Base-by-base conservation (phyloP, 2,113 vertebrate species). In the Nyctereutes procyonoides region DNA sequence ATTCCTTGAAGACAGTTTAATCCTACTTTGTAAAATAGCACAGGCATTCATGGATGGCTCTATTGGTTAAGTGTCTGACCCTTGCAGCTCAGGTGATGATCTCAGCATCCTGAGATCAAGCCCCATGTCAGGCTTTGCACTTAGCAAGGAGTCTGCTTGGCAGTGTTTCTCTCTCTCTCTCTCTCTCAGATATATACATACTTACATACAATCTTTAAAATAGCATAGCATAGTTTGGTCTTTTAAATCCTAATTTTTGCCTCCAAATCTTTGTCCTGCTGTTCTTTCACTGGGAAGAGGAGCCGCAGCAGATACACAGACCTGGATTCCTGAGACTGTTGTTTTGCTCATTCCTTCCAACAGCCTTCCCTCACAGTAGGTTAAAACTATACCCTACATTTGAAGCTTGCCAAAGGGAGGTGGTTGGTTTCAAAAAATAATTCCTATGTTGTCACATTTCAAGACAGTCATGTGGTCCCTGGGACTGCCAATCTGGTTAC, bases 381-480 rank as follows among this genome's bases (percentile, higher is more conserved):
- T 58, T 74, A 55, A 77, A 71, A 73, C 53, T 62, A 76, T 38
- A 93, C 65, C 30, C 77, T 79, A 88, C 1, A 26, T 48, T 38
- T 60, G 30, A 95, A 82, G 38, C 26, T 96, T 82, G 71, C 32
- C 77, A 83, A 82, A 93, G 15, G 20, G 48, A 20, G 35, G 65
- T 38, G 62, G 16, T n/a, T 92, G 55, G 11, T 71, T 94, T 97
- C 67, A 91, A 88, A 95, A 88, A 79, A 87, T 71, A 93, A 91
- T 90, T 81, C 65, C 77, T 60, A 51, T 43, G n/a, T 16, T 73
- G 76, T 79, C 73, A 88, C 30, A 86, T 62, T 82, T 82, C 71
- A 56, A 67, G 85, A 92, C 4, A 90, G 24, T 67, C 53, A 43
- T 74, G 93, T 83, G 67, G 77, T 90, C 65, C 38, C 80, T 28